Base-by-base conservation (phyloP, 2,113 vertebrate species). In the Stomatorhinus ivindoensis region DNA sequence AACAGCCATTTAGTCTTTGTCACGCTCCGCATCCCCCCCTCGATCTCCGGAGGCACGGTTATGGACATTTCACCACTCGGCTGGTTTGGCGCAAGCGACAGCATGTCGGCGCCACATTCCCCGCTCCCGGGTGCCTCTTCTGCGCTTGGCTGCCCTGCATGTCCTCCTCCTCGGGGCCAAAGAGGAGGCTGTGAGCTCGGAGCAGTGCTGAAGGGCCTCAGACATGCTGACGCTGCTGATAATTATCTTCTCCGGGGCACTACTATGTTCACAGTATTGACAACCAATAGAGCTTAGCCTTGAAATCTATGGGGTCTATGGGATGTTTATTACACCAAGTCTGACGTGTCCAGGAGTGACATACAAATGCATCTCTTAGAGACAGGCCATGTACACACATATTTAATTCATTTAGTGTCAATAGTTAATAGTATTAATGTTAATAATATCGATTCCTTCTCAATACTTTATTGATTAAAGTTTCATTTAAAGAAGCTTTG, bases 1-100 rank as follows among this genome's bases (percentile, higher is more conserved):
- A 89, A 73, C 83, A 19, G 53, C 44, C 84, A 50, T 65, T 86
- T 89, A 9, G 42, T 86, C 55, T 89, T 44, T 51, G 86, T 73
- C 86, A 69, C 44, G n/a, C 21, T 27, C 55, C 27, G 19, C 82
- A 5, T 5, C 24, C 27, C 65, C 24, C 42, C 61, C 9, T 87
- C 19, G 3, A 31, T 58, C 88, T 85, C 53, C n/a, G 39, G 27
- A 35, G 89, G 11, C 19, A 10, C 42, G 55, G 31, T 42, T 84
- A 85, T 84, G 80, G 35, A 21, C 21, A 53, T 86, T 86, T n/a
- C 47, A 7, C 39, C 55, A 11, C 13, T 5, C 7, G 9, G 53
- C 80, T 82, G 83, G 55, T 53, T 27, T 15, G n/a, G 47, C 17
- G 53, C 84, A 86, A 31, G 44, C 44, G 27, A 86, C 5, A 4